Evolutionary conservation across 1,140 invertebrate genomes (phyloP), one percentile per base, ranked within the genome.

Genomic region (Oscheius sp.): DNA sequence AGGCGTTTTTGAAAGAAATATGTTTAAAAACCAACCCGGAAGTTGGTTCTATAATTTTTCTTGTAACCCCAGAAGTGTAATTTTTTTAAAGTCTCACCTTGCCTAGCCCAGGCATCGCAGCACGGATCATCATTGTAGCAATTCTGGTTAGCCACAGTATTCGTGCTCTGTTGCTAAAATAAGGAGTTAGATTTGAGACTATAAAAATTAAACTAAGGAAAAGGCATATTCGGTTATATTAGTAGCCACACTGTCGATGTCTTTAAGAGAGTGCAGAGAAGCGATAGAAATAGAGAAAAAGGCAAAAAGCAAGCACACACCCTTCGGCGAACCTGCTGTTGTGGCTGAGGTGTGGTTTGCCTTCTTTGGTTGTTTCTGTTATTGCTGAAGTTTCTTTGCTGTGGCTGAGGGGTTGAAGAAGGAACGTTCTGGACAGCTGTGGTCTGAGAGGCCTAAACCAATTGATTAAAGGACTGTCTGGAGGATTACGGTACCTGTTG

Each of bases 71-170:
- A 45, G 23, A 18, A 18, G 23, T 45, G 42, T 18, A 45, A 45
- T 45, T 15, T 0, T 45, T 45, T 23, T 45, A 45, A 45, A 18
- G 18, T 45, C 42, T 15, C 59, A 18, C 49, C 52, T 26, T 71
- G 69, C 23, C 58, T 23, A 2, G 49, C 58, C 76, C 76, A 77
- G 18, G 71, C 46, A 35, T 72, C 52, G 42, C 76, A 77, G 61
- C 76, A 77, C 28, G 73, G 76, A 58, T 77, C 68, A 18, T 76
- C 68, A 64, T 77, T 77, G 64, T 74, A 77, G 75, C 76, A 77
- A 35, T 69, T 71, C 59, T 58, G n/a, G 38, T 67, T 58, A n/a
- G 42, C 28, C 10, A 26, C 49, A 23, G 28, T 26, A 13, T 7
- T 23, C 23, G 7, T 7, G 7, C 15, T 15, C 23, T 55, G 49